Evolutionary conservation across 2,797 vertebrate genomes (phyloP).

Genomic region (Tragelaphus eurycerus): DNA sequence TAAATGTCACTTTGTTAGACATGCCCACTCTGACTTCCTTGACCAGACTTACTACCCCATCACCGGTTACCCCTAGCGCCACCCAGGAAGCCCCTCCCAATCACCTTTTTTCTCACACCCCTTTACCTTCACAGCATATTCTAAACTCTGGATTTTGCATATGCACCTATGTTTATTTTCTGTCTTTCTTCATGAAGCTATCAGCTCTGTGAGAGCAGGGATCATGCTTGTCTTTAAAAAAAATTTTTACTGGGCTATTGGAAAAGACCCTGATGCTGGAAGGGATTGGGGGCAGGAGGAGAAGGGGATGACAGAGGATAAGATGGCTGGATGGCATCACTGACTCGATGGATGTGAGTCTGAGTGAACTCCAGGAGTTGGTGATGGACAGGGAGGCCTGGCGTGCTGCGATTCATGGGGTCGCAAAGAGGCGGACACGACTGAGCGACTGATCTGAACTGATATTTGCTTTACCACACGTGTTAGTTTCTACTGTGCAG

Average conservation of each 20-base stretch:
- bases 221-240: not conserved
- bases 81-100: not conserved
- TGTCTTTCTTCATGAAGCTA: not conserved
- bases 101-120: not conserved
- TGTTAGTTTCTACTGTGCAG: not conserved
- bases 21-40: not conserved
- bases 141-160: not conserved
- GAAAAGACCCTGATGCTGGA: too few species aligned
- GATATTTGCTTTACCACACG: not conserved
- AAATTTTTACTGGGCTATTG: not conserved
- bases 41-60: not conserved
- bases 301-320: too few species aligned
- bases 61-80: fast-evolving
- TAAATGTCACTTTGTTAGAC: not conserved
- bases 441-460: too few species aligned
- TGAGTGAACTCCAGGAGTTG: too few species aligned
- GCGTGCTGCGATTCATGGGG: too few species aligned
- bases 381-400: too few species aligned
- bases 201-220: not conserved
- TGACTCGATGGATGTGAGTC: too few species aligned
- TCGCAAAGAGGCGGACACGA: too few species aligned
- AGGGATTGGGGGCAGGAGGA: too few species aligned
- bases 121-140: not conserved
- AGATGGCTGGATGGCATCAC: too few species aligned
- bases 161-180: not conserved